Base-by-base conservation (phyloP, 2,113 vertebrate genomes). In the Cricetomys ansorgei region DNA sequence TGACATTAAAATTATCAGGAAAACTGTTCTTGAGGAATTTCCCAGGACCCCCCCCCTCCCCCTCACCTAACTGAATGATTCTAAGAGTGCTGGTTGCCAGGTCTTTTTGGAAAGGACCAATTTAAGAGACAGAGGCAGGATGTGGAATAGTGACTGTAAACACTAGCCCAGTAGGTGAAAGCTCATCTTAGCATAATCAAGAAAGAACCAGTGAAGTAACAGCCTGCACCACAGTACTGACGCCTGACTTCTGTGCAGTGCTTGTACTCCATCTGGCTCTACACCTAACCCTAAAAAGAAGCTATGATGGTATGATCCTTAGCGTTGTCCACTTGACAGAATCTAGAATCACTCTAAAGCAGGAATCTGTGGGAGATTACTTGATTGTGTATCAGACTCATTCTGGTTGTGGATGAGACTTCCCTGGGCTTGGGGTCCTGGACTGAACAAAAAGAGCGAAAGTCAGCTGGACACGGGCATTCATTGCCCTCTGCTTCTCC, bases 11-110 rank as follows among this genome's bases (percentile, higher is more conserved):
- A 75, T 75, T 83, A 83, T 87, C n/a, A 91, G 84, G 62, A 92
- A 92, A 89, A 91, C 53, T 89, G 73, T 67, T 94, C 93, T 89
- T 79, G 80, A 81, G 75, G 73, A 92, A 94, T 91, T 96, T 92
- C 80, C 80, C n/a, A 72, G 91, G 92, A 91, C 92, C 21, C 34
- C 40, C 55, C 8, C 89, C 45, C 31, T 7, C 21, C 8, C 3
- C n/a, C 8, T 25, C 69, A 9, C 31, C 75, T 62, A 88, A 43
- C 84, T 23, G 12, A 81, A 86, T 67, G 62, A 31, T 70, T 65
- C 40, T 88, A 57, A 85, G 50, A 83, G 29, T 34, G 37, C 5
- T 17, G 27, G 21, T 79, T 73, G 34, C 40, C 73, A 34, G 27
- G 62, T 89, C 65, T 92, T 64, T 95, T 55, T 37, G 29, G 48